Evolutionary conservation across 2,113 vertebrate genomes (phyloP).

Genomic region (Zeus faber): DNA sequence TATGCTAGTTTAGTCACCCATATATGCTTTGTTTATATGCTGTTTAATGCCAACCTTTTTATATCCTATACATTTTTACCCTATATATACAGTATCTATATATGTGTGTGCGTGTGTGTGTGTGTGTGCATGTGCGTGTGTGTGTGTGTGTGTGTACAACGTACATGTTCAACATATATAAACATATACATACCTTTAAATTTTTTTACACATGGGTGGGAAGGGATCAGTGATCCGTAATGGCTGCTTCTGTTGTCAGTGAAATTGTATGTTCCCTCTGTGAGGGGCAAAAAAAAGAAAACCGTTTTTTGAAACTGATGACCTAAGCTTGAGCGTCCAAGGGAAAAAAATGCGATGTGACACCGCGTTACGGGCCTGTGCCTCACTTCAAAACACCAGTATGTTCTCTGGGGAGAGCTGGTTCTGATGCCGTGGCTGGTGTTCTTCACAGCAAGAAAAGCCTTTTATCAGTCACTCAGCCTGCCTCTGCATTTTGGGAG

Average conservation of each 20-base stretch:
- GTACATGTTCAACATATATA: too few species aligned
- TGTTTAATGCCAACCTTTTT: too few species aligned
- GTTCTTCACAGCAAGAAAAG: constrained; percentile 68
- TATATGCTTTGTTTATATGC: too few species aligned
- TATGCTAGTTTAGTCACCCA: too few species aligned
- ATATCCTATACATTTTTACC: too few species aligned
- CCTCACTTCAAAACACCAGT: constrained; percentile 56
- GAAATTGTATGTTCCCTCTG: background rate
- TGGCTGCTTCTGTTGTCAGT: background rate
- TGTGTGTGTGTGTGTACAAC: too few species aligned
- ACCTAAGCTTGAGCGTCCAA: constrained; percentile 33
- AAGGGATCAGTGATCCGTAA: too few species aligned
- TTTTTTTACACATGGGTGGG: too few species aligned
- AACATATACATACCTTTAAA: too few species aligned
- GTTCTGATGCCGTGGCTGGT: constrained; percentile 44
- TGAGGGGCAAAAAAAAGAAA: background rate
- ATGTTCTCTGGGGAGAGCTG: constrained; percentile 41
- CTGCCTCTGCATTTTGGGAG: constrained; percentile 48
- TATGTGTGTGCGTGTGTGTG: too few species aligned
- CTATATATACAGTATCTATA: too few species aligned
- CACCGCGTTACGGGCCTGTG: constrained; percentile 41
- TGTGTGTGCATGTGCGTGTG: too few species aligned
- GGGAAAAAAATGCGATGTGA: constrained; percentile 55
- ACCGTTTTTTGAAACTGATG: constrained; percentile 39
- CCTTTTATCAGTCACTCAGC: constrained; percentile 67